Evolutionary conservation across 53 echinoderm and acorn worm species (phyloP).

Genomic region (Patiria pectinifera): DNA sequence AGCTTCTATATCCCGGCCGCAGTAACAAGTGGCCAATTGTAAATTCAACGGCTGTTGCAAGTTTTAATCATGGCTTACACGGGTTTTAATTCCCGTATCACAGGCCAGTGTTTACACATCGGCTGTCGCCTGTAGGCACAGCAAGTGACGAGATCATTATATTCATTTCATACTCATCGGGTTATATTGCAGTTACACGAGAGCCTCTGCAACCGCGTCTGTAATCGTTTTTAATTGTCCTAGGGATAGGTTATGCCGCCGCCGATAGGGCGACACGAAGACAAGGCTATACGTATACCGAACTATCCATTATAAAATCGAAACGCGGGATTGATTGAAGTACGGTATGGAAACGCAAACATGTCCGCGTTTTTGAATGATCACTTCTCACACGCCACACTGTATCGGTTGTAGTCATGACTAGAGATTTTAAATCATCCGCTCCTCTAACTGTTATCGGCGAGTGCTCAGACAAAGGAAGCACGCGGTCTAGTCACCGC

Average conservation of each 20-base stretch:
- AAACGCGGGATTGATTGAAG: background rate
- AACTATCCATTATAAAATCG: background rate
- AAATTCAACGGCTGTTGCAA: background rate
- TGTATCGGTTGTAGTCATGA: background rate
- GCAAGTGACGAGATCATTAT: background rate
- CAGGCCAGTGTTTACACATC: background rate
- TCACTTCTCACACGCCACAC: background rate
- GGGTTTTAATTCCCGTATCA: background rate
- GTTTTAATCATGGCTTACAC: background rate
- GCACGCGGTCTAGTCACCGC: constrained; percentile 15
- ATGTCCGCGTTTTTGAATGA: constrained; percentile 9
- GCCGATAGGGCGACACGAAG: background rate
- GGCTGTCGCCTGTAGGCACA: constrained; percentile 2
- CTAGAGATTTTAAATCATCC: constrained; percentile 13
- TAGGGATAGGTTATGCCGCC: background rate
- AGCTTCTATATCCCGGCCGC: background rate
- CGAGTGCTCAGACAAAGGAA: constrained; percentile 39
- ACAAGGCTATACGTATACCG: background rate
- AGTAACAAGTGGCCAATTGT: background rate
- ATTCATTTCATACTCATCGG: background rate
- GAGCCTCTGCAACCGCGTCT: background rate
- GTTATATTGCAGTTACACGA: background rate
- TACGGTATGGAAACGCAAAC: constrained; percentile 14
- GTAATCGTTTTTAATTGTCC: background rate
- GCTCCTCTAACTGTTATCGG: background rate